Conservation (phyloP, 2,888 invertebrate species). For the Psylliodes chrysocephalus region DNA sequence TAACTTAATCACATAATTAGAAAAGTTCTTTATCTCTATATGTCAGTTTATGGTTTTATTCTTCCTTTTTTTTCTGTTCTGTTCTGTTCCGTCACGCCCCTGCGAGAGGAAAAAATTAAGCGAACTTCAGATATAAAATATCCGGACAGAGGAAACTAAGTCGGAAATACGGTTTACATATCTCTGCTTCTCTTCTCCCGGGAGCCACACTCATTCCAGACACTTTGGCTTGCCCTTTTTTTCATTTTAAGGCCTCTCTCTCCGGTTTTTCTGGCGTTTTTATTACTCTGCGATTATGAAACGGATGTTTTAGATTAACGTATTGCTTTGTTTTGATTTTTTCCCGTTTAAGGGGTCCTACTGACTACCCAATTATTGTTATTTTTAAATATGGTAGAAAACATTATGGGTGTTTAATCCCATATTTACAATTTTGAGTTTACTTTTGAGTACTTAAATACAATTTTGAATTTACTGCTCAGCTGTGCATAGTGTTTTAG, state of each 20-base stretch:
- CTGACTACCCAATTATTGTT: background rate
- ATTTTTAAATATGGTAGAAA: too few relatives aligned
- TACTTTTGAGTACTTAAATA: too few relatives aligned
- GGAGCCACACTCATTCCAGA: constrained; percentile 26
- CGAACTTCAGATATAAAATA: constrained; percentile 55
- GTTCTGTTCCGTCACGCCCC: background rate
- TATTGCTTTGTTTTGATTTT: background rate
- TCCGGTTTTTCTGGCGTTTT: constrained; percentile 16
- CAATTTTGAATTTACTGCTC: too few relatives aligned
- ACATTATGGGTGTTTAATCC: too few relatives aligned
- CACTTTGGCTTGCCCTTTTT: constrained; percentile 12
- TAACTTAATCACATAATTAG: background rate
- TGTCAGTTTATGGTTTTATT: background rate
- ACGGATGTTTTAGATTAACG: background rate
- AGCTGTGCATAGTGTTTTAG: too few relatives aligned
- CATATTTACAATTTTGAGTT: too few relatives aligned
- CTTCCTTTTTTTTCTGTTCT: background rate
- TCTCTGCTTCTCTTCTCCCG: constrained; percentile 36
- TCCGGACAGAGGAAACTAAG: constrained; percentile 53
- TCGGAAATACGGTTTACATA: constrained; percentile 56
- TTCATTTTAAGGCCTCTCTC: constrained; percentile 13
- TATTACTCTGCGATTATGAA: constrained; percentile 1
- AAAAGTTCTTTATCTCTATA: background rate
- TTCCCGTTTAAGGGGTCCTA: background rate
- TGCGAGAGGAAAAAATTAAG: constrained; percentile 44